These are phyloP conservation scores for Artemisiospiza belli DNA, from an alignment of 2,113 vertebrate genomes.

Conservation along the genomic window DNA sequence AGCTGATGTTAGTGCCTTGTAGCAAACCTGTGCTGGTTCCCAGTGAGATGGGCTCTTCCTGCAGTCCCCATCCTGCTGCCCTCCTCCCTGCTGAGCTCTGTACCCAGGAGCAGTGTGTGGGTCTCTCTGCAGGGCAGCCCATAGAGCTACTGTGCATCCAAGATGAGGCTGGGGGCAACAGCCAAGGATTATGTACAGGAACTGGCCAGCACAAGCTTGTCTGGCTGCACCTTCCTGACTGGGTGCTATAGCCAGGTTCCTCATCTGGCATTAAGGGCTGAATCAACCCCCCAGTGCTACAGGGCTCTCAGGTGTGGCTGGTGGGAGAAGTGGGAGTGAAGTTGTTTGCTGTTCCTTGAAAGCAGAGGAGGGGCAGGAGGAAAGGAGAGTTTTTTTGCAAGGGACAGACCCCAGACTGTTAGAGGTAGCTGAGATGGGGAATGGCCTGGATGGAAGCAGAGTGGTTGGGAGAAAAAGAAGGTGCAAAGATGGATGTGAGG, in stretches of 20 bases:
- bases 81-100: not conserved
- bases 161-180: not conserved
- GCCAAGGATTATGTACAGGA: not conserved
- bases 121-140: not conserved
- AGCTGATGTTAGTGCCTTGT: not conserved
- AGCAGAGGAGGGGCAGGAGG: not conserved
- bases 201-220: not conserved
- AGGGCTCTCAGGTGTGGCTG: not conserved
- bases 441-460: not conserved
- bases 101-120: not conserved
- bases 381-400: not conserved
- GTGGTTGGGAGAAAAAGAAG: not conserved
- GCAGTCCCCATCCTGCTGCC: not conserved
- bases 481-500: not conserved
- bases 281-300: not conserved
- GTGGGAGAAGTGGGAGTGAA: not conserved
- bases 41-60: not conserved
- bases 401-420: not conserved
- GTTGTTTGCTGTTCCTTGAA: not conserved
- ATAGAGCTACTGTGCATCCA: not conserved
- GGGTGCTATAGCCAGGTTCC: not conserved
- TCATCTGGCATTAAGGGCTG: not conserved
- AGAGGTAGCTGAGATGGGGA: not conserved
- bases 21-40: constrained; percentile 19
- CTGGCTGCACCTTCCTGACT: not conserved